Conservation (phyloP, 2,888 invertebrate species). For the Ptychoptera contaminata region DNA sequence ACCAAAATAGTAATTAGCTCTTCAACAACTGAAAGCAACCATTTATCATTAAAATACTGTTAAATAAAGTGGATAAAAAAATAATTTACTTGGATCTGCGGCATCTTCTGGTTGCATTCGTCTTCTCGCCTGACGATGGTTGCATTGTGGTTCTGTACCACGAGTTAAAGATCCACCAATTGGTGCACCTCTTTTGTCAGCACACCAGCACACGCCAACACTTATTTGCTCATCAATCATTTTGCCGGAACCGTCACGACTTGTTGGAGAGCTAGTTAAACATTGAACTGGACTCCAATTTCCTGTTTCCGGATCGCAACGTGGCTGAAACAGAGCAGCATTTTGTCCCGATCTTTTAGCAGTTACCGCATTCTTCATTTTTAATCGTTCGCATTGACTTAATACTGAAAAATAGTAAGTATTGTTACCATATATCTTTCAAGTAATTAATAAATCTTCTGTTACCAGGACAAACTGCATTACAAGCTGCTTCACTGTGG, state of each 20-base stretch:
- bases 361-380: conserved; percentile 60
- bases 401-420: conserved; percentile 35
- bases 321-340: conserved; percentile 47
- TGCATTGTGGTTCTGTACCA: conserved; percentile 60
- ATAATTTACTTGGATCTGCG: conserved; percentile 36
- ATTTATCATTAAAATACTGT: conserved; percentile 23
- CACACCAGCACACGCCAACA: conserved; percentile 76
- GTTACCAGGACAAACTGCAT: conserved; percentile 60
- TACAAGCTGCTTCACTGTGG: conserved; percentile 61
- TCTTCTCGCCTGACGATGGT: conserved; percentile 61
- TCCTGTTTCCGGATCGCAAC: conserved; percentile 54
- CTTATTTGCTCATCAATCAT: too few species aligned
- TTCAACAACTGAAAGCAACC: conserved; percentile 45
- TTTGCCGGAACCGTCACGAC: conserved; percentile 7
- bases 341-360: conserved; percentile 43
- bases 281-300: conserved; percentile 74
- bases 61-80: conserved; percentile 21
- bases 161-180: conserved; percentile 64
- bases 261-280: conserved; percentile 27
- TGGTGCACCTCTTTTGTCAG: conserved; percentile 64
- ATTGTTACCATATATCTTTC: background rate
- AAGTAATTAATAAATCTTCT: conserved; percentile 4
- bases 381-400: conserved; percentile 63
- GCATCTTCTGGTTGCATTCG: conserved; percentile 23
- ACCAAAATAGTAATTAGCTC: conserved; percentile 45